Conservation (phyloP, 2,888 invertebrate species). For the Endotricha flammealis region DNA sequence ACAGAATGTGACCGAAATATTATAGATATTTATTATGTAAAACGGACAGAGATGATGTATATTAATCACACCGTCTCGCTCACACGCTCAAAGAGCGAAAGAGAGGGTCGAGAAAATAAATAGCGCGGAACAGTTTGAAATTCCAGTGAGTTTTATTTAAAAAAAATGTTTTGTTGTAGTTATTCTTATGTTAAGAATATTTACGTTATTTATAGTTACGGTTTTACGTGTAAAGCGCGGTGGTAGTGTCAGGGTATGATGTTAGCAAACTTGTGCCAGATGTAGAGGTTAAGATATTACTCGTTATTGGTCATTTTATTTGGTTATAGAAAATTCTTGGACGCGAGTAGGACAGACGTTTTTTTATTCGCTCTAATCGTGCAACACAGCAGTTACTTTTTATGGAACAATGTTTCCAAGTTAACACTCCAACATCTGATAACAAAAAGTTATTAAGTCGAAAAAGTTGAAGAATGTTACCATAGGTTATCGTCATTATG, state of each 20-base stretch:
- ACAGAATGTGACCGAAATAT: slow-evolving; percentile 16
- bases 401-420: too few species aligned
- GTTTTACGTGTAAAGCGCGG: slow-evolving; percentile 31
- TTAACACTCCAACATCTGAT: too few species aligned
- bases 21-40: slow-evolving; percentile 13
- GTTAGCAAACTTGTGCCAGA: slow-evolving; percentile 56
- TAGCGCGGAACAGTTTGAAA: slow-evolving; percentile 5
- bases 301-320: slow-evolving; percentile 50
- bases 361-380: too few species aligned
- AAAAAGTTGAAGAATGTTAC: too few species aligned
- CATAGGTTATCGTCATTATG: too few species aligned
- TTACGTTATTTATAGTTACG: slow-evolving; percentile 48
- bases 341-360: neutral
- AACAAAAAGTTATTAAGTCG: too few species aligned
- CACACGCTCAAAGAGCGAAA: neutral
- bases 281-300: slow-evolving; percentile 38
- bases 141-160: slow-evolving; percentile 11
- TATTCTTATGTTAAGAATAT: slow-evolving; percentile 75
- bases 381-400: too few species aligned
- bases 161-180: slow-evolving; percentile 44
- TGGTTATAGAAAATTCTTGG: slow-evolving; percentile 1
- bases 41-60: slow-evolving; percentile 10
- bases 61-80: slow-evolving; percentile 1
- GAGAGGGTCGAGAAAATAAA: neutral
- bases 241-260: slow-evolving; percentile 47